phyloP scores from a whole-genome alignment of 2,113 vertebrate genomes.

The cat (Felis catus) region DNA sequence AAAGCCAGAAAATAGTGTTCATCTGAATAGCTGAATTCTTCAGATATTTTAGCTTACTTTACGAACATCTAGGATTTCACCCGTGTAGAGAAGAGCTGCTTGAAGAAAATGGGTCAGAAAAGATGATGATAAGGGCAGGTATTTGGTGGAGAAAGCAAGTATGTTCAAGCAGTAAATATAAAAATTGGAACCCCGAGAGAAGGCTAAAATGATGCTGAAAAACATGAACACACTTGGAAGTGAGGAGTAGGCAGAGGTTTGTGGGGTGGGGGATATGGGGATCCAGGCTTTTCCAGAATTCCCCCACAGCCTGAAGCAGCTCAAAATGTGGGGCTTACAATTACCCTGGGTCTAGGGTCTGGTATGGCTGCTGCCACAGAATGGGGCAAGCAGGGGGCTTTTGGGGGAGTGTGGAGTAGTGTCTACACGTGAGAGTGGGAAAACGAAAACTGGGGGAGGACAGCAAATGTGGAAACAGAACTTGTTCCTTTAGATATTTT shows the following conservation, averaged over 20 bases:
- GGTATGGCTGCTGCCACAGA: neutral
- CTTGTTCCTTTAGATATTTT: neutral
- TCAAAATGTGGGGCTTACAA: neutral
- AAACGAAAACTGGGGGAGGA: neutral
- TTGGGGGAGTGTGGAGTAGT: neutral
- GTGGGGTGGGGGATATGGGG: neutral
- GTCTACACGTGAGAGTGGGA: neutral
- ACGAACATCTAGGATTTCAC: neutral
- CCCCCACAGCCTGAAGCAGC: neutral
- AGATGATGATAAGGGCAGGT: neutral
- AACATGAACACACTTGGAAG: neutral
- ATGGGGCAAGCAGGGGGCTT: neutral
- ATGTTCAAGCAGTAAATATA: neutral
- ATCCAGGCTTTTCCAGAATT: neutral
- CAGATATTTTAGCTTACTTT: neutral
- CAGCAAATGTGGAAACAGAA: neutral
- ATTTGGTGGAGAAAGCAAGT: neutral
- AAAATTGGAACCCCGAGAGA: neutral
- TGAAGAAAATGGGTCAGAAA: neutral
- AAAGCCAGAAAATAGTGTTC: neutral
- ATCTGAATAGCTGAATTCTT: neutral
- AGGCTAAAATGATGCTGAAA: neutral
- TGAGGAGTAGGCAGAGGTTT: neutral
- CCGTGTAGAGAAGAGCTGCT: neutral
- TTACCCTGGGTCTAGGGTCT: neutral